Conservation (phyloP, 2,113 vertebrate genomes). For the Reinhardtius hippoglossoides region DNA sequence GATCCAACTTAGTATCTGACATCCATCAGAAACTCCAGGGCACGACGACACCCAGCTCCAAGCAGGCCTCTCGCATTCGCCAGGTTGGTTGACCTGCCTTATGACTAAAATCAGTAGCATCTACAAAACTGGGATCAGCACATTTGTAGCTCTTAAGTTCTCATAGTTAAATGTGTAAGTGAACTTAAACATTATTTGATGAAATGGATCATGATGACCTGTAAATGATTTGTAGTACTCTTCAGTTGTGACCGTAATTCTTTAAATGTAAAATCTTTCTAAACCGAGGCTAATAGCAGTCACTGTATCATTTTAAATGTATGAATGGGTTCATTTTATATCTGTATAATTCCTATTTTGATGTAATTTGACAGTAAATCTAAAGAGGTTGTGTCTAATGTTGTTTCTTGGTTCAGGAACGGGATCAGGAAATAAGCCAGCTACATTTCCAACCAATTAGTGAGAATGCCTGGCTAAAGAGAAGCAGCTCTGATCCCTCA, state of each 20-base stretch:
- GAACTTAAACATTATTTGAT: too few species aligned
- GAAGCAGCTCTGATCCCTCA: slow-evolving; percentile 74
- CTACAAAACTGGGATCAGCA: too few species aligned
- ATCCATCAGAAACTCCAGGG: slow-evolving; percentile 79
- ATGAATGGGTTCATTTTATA: too few species aligned
- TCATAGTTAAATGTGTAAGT: background rate
- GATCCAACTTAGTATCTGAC: slow-evolving; percentile 71
- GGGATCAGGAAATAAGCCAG: slow-evolving; percentile 74
- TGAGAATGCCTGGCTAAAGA: slow-evolving; percentile 82
- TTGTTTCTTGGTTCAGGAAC: slow-evolving; percentile 65
- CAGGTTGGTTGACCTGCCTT: slow-evolving; percentile 65
- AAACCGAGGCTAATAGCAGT: too few species aligned
- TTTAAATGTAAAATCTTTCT: too few species aligned
- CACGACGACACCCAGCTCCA: slow-evolving; percentile 71
- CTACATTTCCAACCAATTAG: slow-evolving; percentile 74
- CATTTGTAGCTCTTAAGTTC: too few species aligned
- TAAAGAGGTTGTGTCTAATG: background rate
- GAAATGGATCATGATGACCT: too few species aligned
- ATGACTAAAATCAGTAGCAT: background rate
- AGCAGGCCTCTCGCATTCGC: slow-evolving; percentile 73
- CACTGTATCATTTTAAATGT: too few species aligned
- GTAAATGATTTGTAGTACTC: too few species aligned
- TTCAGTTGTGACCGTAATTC: too few species aligned
- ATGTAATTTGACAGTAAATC: background rate
- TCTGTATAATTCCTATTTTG: too few species aligned